Percentiles rank a stretch among this genome's conserved stretches.
These are phyloP conservation scores for Rhyacophila brunnea DNA, from an alignment of 1,140 invertebrate genomes.

Conservation along the genomic window DNA sequence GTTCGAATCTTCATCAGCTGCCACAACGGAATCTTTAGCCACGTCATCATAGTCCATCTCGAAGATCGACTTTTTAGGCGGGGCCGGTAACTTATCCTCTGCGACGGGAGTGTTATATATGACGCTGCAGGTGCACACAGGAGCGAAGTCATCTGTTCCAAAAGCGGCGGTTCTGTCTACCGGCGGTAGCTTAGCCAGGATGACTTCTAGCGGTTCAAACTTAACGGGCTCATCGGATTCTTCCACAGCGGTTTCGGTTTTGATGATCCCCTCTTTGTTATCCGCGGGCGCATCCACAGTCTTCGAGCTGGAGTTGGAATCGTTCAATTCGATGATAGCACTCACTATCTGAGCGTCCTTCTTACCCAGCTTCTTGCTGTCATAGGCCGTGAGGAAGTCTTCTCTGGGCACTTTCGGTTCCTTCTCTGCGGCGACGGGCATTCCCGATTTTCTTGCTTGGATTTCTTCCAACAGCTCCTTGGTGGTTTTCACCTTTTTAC, in stretches of 20 bases:
- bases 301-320: constrained; percentile 30
- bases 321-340: constrained; percentile 40
- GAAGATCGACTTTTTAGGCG: constrained; percentile 39
- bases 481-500: constrained; percentile 35
- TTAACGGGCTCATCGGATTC: constrained; percentile 14
- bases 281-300: constrained; percentile 24
- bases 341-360: constrained; percentile 11
- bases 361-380: constrained; percentile 24
- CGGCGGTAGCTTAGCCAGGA: constrained; percentile 25
- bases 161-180: constrained; percentile 13
- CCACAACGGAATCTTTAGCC: neutral
- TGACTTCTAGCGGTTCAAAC: constrained; percentile 29
- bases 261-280: constrained; percentile 8
- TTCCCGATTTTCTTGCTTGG: constrained; percentile 41
- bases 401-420: constrained; percentile 44
- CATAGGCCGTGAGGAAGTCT: constrained; percentile 47
- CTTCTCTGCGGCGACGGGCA: constrained; percentile 24
- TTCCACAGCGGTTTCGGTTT: constrained; percentile 9
- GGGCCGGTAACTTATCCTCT: constrained; percentile 45
- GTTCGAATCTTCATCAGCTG: constrained; percentile 33
- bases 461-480: constrained; percentile 52
- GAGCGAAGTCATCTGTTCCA: constrained; percentile 8
- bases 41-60: constrained; percentile 21
- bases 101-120: constrained; percentile 43
- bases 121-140: constrained; percentile 24